Base-by-base conservation (phyloP, 2,113 vertebrate genomes). In the Sinocyclocheilus anophthalmus region DNA sequence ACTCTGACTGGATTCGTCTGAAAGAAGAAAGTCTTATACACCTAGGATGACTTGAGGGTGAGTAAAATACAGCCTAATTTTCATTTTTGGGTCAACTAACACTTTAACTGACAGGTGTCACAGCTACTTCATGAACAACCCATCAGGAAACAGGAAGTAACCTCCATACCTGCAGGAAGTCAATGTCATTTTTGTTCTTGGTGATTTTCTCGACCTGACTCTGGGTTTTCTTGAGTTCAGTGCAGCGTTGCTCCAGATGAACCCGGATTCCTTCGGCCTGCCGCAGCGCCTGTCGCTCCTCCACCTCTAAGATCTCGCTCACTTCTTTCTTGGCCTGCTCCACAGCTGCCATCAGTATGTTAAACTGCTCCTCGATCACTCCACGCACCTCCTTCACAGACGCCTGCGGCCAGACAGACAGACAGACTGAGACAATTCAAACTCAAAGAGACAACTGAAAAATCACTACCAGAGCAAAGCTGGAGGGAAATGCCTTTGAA, bases 121-220 rank as follows among this genome's bases (percentile, higher is more conserved):
- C 0, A 72, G 37, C 1, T 39, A 11, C 16, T 39, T 37, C 14
- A 39, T 12, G 18, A 39, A 11, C 1, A n/a, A 10, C 22, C 2
- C 57, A 61, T n/a, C 5, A 39, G 69, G 69, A 39, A 7, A 30
- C 11, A 37, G 12, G 2, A 30, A 2, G 3, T 55, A 1, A 12
- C 18, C 2, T 50, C 59, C 37, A 67, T 89, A 95, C 96, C 95
- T 97, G 95, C 18, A 97, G 85, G 90, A 97, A 97, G 69, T 96
- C 93, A 9, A 95, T 89, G 0, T 94, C 92, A 26, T 94, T 96
- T 57, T 93, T 93, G 91, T 93, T 92, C 48, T 90, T 93, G 0
- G 90, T 92, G 18, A 96, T 85, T 82, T 94, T 94, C 88, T 96
- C 94, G 89, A 96, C 87, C 85, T 94, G 93, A 4, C 83, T 89